Base-by-base conservation (phyloP, 2,113 vertebrate genomes). In the Strigops habroptila region DNA sequence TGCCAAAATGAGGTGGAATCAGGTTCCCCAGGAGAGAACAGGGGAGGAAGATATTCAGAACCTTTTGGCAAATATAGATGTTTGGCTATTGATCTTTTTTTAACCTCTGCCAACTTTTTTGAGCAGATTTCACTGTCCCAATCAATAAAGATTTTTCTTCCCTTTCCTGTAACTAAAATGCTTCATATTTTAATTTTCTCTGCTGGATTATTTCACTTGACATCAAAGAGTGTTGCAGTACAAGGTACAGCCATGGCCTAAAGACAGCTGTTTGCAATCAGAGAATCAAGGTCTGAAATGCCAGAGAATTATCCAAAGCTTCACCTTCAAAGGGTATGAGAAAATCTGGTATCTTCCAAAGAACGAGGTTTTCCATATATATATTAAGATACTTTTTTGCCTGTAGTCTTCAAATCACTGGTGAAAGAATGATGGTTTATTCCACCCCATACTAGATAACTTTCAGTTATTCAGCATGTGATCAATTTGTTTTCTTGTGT, bases 141-240 rank as follows among this genome's bases (percentile, higher is more conserved):
- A 71, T 93, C 88, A 84, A 92, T 84, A 93, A 83, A 82, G 64
- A 78, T 78, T 81, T 95, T 93, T 79, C 62, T 96, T 82, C 25
- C 57, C 44, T 71, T 86, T 94, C 68, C 86, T 93, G 60, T 88
- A 96, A 87, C 73, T 94, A 84, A 96, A 94, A 94, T 63, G 82
- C 84, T 91, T 93, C 59, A 8, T 86, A 88, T 95, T 93, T 92
- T 93, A 94, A 96, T 96, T 96, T 91, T 90, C 74, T 89, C 91
- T 95, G 77, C 86, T 1, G 3, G 92, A 96, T 96, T 96, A 96
- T 87, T 94, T 93, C 67, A 87, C 57, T 84, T 85, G 49, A 95
- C 96, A 94, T 92, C 93, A 93, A 96, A 93, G 90, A 92, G 49
- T 69, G 73, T 35, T 89, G 77, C 95, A 84, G 80, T 75, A 69